These are phyloP conservation scores for Condylostylus longicornis DNA, from an alignment of 1,140 invertebrate species.

Conservation along the genomic window DNA sequence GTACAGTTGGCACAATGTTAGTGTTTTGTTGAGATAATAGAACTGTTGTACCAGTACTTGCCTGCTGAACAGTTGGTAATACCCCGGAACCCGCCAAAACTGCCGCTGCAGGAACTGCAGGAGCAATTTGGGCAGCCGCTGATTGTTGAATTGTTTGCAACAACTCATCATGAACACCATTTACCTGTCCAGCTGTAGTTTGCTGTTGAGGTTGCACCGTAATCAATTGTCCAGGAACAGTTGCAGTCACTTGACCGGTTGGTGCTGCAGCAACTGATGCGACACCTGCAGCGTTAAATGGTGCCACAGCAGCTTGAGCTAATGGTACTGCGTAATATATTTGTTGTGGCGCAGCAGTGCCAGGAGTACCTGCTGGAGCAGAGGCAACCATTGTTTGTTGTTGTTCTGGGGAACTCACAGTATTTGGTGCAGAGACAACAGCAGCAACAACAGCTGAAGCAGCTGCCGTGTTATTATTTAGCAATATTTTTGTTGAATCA, in stretches of 20 bases:
- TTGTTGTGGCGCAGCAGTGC: conserved; percentile 4
- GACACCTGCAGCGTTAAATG: conserved; percentile 1
- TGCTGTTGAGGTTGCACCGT: conserved; percentile 29
- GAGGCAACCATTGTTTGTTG: neutral
- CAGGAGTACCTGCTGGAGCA: conserved; percentile 3
- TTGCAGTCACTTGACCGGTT: conserved; percentile 9
- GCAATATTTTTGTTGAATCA: conserved; percentile 11
- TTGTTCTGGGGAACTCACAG: neutral
- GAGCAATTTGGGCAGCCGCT: conserved; percentile 25
- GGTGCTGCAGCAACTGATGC: conserved; percentile 15
- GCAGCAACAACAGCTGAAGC: neutral
- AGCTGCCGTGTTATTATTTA: neutral
- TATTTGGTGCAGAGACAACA: neutral
- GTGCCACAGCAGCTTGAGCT: conserved; percentile 5
- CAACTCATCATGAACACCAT: conserved; percentile 20
- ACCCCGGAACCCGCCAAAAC: conserved; percentile 11
- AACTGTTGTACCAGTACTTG: too few species aligned
- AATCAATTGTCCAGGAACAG: conserved; percentile 12
- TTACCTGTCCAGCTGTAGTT: conserved; percentile 19
- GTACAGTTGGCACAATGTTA: too few species aligned
- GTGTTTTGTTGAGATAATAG: conserved; percentile 29
- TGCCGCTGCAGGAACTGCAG: conserved; percentile 26
- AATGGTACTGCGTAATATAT: conserved; percentile 9
- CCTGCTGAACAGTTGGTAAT: too few species aligned
- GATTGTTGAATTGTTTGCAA: conserved; percentile 21